phyloP scores from a whole-genome alignment of 2,797 vertebrate species.

The Peromyscus aztecus region DNA sequence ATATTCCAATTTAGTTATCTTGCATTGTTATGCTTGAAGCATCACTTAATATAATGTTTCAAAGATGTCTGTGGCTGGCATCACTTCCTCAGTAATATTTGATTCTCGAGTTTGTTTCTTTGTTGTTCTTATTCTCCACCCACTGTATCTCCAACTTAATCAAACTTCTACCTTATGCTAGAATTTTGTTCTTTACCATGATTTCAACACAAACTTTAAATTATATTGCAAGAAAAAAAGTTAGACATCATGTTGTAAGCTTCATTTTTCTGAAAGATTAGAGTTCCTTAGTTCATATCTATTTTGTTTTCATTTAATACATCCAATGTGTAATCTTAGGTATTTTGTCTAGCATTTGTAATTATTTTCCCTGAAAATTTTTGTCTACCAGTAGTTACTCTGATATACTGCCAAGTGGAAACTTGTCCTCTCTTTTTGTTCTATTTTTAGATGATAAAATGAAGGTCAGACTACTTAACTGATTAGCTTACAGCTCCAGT shows the following conservation, averaged over 20 bases:
- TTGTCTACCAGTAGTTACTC: neutral
- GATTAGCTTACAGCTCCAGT: neutral
- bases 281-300: neutral
- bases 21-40: neutral
- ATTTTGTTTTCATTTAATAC: neutral
- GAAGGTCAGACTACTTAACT: neutral
- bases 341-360: neutral
- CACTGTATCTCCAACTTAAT: neutral
- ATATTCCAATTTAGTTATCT: neutral
- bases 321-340: neutral
- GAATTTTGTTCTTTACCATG: neutral
- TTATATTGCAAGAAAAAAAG: neutral
- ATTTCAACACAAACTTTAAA: neutral
- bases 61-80: neutral
- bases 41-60: neutral
- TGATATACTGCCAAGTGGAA: neutral
- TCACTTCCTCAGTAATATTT: neutral
- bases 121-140: neutral
- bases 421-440: neutral
- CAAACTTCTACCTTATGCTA: neutral
- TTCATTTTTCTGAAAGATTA: neutral
- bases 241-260: neutral
- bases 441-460: neutral
- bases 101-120: neutral
- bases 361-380: neutral